A percentile compares a stretch with the other conserved stretches of the same genome.
These are phyloP conservation scores for Nannoperca obscura DNA, from an alignment of 2,797 vertebrate species.

Conservation along the genomic window DNA sequence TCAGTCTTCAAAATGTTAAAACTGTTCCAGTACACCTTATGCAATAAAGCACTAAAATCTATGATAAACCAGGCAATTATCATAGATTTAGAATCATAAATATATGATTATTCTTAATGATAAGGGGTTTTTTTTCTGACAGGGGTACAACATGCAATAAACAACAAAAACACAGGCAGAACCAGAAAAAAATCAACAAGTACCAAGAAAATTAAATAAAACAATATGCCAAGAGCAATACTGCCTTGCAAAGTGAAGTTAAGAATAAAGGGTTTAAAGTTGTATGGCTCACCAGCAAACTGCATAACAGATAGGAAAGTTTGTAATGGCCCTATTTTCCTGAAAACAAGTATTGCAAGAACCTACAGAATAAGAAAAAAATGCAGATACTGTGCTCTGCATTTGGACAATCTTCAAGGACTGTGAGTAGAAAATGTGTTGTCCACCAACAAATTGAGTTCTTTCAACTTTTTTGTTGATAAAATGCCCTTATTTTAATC, in stretches of 20 bases:
- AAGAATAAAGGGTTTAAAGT: neutral
- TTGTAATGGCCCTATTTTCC: neutral
- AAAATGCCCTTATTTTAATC: neutral
- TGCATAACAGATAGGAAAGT: neutral
- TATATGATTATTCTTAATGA: neutral
- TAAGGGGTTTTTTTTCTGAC: neutral
- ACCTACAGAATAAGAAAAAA: neutral
- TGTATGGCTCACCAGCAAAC: neutral
- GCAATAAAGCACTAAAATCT: neutral
- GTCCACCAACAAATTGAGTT: neutral
- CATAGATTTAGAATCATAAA: slow-evolving; percentile 2
- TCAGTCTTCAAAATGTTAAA: neutral
- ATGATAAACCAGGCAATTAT: neutral
- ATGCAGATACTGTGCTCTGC: neutral
- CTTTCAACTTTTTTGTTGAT: neutral
- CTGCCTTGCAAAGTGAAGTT: neutral
- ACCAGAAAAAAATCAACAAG: neutral
- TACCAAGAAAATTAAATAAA: neutral
- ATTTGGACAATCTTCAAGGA: neutral
- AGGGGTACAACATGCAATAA: neutral
- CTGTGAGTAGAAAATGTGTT: neutral
- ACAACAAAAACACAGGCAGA: neutral
- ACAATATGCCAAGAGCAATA: neutral
- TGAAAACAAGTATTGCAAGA: too few species aligned
- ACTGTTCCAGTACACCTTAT: neutral